Base-by-base conservation (phyloP, 2,888 invertebrate species). In the Apodemia zela region DNA sequence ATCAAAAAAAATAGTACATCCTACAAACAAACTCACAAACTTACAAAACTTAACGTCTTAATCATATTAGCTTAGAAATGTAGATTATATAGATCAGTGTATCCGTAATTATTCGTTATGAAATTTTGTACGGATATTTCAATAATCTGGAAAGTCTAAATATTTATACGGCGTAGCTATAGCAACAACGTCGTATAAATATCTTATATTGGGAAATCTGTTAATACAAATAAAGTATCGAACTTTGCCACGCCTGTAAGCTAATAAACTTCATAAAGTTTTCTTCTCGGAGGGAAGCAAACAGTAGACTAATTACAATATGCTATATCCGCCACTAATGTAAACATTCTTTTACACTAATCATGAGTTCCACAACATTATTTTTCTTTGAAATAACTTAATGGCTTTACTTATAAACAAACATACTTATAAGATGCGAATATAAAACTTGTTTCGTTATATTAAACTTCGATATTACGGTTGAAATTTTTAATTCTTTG, bases 241-340 rank as follows among this genome's bases (percentile, higher is more conserved):
- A 67, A 62, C 65, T 67, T 66, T 69, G 67, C 54, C n/a, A 47
- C 45, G n/a, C 17, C 45, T 65, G 60, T 58, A 63, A 67, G 61
- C 59, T 67, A 57, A 57, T 65, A 68, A 63, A 63, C 66, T 61
- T 59, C 67, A 63, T 65, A 62, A 64, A 64, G 66, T 15, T 47
- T 47, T 63, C 65, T 67, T 63, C 66, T 68, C 66, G 66, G 69
- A 67, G 66, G 64, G 75, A 70, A 63, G 81, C 79, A 83, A 80
- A 84, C 82, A 82, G 71, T 72, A 66, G 78, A 78, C 79, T 83
- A 84, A 84, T 84, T 84, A 81, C 75, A 76, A 78, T 79, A 77
- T 74, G 74, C 72, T 72, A 73, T 76, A 73, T 76, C 68, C 65
- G 60, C 62, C 58, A 59, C 59, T 71, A 76, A 69, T 68, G 78